Conservation (phyloP, 2,888 invertebrate genomes). For the Phengaris arion region DNA sequence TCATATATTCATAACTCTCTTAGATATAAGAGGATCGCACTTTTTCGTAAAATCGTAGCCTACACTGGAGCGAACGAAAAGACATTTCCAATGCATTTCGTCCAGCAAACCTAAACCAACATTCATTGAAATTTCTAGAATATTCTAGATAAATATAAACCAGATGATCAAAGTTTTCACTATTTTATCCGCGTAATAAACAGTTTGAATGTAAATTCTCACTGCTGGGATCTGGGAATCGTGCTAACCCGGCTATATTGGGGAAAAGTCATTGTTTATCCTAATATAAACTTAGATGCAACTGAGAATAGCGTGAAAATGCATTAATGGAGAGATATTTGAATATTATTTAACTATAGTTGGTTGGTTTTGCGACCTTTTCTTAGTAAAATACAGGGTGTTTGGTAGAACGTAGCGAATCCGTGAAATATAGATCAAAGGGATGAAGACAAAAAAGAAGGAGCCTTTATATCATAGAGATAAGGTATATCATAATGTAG, state of each 20-base stretch:
- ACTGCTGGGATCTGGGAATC: not conserved
- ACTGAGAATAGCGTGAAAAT: not conserved
- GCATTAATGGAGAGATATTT: slow-evolving; percentile 4
- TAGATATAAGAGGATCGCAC: too few relatives aligned
- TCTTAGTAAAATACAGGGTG: too few relatives aligned
- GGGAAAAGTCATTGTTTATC: not conserved
- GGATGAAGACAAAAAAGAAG: too few relatives aligned
- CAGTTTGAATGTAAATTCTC: not conserved
- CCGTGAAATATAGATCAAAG: too few relatives aligned
- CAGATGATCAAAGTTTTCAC: not conserved
- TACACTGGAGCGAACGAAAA: too few relatives aligned
- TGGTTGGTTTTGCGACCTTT: not conserved
- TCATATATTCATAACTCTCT: too few relatives aligned
- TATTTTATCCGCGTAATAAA: slow-evolving; percentile 4
- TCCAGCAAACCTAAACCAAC: too few relatives aligned
- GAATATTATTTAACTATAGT: slow-evolving; percentile 1
- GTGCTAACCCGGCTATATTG: slow-evolving; percentile 1
- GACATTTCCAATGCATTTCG: too few relatives aligned
- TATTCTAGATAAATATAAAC: not conserved
- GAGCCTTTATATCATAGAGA: too few relatives aligned
- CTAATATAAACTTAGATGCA: slow-evolving; percentile 19
- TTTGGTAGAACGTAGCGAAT: too few relatives aligned
- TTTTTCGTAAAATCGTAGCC: too few relatives aligned
- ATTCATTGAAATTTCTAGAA: not conserved
- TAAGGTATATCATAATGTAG: too few relatives aligned